Evolutionary conservation across 2,888 invertebrate genomes (phyloP).

Genomic region (Cerastis leucographa): DNA sequence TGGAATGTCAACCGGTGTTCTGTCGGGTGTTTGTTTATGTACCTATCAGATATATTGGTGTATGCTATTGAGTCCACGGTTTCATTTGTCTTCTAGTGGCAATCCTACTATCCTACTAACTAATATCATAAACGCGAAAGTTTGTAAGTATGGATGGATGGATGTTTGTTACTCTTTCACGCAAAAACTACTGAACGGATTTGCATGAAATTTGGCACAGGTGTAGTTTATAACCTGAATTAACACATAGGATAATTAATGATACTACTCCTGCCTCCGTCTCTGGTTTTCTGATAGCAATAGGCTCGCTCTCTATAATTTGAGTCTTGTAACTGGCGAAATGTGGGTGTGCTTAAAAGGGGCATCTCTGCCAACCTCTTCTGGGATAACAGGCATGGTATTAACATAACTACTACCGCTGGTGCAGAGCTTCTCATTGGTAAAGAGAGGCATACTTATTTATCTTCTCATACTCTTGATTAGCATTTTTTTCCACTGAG

Average conservation of each 20-base stretch:
- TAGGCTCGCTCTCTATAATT: neutral
- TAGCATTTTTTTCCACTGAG: too few species aligned
- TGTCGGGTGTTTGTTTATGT: conserved; percentile 71
- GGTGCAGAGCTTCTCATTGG: neutral
- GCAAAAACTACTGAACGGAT: too few species aligned
- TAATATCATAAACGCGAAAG: too few species aligned
- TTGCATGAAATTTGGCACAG: too few species aligned
- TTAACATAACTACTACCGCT: neutral
- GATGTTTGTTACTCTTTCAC: too few species aligned
- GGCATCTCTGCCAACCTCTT: neutral
- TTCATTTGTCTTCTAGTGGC: conserved; percentile 36
- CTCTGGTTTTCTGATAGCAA: neutral
- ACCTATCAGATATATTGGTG: conserved; percentile 66
- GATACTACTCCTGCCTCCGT: neutral
- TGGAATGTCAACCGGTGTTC: conserved; percentile 77
- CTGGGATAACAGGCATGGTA: neutral
- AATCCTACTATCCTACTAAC: too few species aligned
- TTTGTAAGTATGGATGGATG: too few species aligned
- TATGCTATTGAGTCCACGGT: conserved; percentile 30
- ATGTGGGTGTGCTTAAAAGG: neutral
- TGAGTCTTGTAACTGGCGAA: neutral
- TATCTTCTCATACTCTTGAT: neutral
- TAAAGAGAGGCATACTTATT: neutral
- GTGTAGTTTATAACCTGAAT: too few species aligned
- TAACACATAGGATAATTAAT: too few species aligned